These are phyloP conservation scores for Neria commutata DNA, from an alignment of 2,888 invertebrate species.

Conservation along the genomic window DNA sequence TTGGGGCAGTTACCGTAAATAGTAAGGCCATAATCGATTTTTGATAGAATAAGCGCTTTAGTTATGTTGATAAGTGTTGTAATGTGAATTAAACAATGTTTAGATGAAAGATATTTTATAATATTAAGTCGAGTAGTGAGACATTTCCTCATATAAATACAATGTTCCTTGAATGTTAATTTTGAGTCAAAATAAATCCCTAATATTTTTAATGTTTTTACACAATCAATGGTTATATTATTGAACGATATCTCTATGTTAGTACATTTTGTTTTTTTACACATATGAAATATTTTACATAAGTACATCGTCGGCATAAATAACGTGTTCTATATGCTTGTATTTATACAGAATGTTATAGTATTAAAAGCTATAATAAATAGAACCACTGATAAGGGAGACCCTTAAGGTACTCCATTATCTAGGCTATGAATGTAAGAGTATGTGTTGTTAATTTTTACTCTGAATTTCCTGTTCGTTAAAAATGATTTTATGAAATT, in stretches of 20 bases:
- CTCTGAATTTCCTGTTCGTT: conserved; percentile 4
- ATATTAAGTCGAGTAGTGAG: conserved; percentile 17
- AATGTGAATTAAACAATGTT: too few relatives aligned
- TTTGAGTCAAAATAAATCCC: conserved; percentile 12
- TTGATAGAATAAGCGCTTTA: too few relatives aligned
- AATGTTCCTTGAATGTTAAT: conserved; percentile 9
- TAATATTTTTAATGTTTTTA: conserved; percentile 6
- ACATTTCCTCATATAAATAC: conserved; percentile 12
- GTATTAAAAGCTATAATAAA: conserved; percentile 12
- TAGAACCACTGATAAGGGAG: conserved; percentile 8
- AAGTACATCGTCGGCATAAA: conserved; percentile 19
- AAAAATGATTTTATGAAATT: conserved; percentile 5
- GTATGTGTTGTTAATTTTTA: background rate
- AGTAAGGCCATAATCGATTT: too few relatives aligned
- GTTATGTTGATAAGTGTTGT: too few relatives aligned
- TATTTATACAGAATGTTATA: conserved; percentile 14
- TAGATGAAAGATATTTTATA: conserved; percentile 13
- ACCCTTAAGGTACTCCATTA: conserved; percentile 4
- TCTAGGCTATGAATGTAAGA: background rate
- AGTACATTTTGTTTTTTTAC: conserved; percentile 11
- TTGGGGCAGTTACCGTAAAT: too few relatives aligned
- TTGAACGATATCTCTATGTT: background rate
- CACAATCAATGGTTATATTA: conserved; percentile 1
- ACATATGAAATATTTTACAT: conserved; percentile 20
- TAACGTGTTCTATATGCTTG: conserved; percentile 10